Base-by-base conservation (phyloP, 2,113 vertebrate genomes). In the Numida meleagris region DNA sequence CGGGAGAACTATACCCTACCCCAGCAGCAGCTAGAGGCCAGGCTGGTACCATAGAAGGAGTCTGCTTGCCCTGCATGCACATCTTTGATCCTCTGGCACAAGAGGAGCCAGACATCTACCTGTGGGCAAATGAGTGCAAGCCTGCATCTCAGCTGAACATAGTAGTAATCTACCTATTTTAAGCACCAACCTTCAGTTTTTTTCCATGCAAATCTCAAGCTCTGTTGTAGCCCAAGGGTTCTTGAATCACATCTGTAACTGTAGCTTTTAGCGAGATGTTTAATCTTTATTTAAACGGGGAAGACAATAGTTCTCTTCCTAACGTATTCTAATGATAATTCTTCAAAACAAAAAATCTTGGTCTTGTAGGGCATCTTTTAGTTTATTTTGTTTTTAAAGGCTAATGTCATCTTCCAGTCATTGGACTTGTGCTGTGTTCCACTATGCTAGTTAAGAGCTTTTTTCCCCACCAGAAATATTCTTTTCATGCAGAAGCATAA, bases 1-100 rank as follows among this genome's bases (percentile, higher is more conserved):
- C 0, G 1, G n/a, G 12, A 38, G 43, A n/a, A 1, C 4, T 4
- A 18, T 2, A 6, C 3, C 42, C 33, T 33, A n/a, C 51, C 46
- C 33, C 33, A 84, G 33, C 73, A 62, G 59, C 50, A 67, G 27
- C 42, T 29, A 61, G 38, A 51, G 17, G 14, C 24, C 46, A 7
- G 17, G 4, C 17, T 25, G 61, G 25, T 33, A 8, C 14, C 1
- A 1, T 2, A 4, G 40, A 21, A 53, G 51, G 55, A 46, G 6
- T 21, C 11, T 27, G 31, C 43, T 25, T 51, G 70, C 17, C 43
- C 24, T 3, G 1, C 4, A 0, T 9, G 25, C 6, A 4, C 0
- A 27, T 50, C 51, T 13, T 11, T 13, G 23, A 2, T 23, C 5
- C 18, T 21, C 51, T 2, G 1, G 9, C 17, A 31, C 18, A 73